Base-by-base conservation (phyloP, 1,140 invertebrate genomes). In the Mya arenaria region DNA sequence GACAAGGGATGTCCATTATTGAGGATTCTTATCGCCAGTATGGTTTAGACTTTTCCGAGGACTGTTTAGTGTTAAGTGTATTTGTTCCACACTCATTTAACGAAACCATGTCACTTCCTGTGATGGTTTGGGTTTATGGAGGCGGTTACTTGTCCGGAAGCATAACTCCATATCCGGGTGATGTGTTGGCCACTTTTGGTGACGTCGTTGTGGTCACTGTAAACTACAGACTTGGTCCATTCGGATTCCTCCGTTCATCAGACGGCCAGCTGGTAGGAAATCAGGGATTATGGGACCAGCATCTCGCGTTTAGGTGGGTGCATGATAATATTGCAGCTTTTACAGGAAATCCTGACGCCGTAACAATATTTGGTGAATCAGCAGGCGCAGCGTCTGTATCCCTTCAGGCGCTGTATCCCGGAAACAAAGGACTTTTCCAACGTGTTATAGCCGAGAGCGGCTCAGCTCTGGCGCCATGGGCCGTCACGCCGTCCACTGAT, bases 1-100 rank as follows among this genome's bases (percentile, higher is more conserved):
- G 39, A 4, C 74, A 65, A 37, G 41, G 19, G 3, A n/a, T n/a
- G 17, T 23, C 8, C 19, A 17, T 36, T 8, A 3, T 10, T 19
- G 52, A 25, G 25, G 19, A 63, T 4, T 3, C n/a, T 4, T 75
- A 65, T n/a, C 34, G 56, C 15, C 6, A 37, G 4, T 17, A 19
- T 37, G 44, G 48, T 68, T 37, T 19, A 39, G 4, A 19, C 30
- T 69, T 98, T 82, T 71, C 95, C 85, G 77, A 80, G 25, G 66
- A 80, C 52, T 80, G 77, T n/a, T 39, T 80, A 4, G 44, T 30
- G 19, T 55, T 80, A 17, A 80, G 71, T 37, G 60, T 80, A 58
- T 80, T 60, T 23, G 56, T 80, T 39, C 77, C 77, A 0, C 4
- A 56, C 25, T 36, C 17, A 0, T 23, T 71, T 3, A 28, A 30